Percentiles rank a stretch among this genome's conserved stretches.
phyloP scores from a whole-genome alignment of 2,797 vertebrate species.

The Crenuchus spilurus region DNA sequence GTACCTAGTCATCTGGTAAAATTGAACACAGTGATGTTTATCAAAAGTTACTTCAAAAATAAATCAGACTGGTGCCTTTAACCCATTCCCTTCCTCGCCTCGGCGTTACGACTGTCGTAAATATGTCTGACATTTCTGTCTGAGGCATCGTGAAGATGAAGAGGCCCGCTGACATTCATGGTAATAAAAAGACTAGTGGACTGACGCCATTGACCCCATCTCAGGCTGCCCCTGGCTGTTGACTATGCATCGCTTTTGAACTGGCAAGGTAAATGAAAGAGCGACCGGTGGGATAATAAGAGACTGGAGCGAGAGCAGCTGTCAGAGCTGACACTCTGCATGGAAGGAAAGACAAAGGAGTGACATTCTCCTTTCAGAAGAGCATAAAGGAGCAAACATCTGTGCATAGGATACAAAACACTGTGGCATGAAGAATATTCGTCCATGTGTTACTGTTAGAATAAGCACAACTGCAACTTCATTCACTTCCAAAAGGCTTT shows the following conservation, averaged over 20 bases:
- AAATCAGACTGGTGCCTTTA: not conserved
- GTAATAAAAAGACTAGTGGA: conserved; percentile 75
- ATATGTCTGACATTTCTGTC: conserved; percentile 77
- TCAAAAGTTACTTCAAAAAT: not conserved
- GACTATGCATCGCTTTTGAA: conserved; percentile 81
- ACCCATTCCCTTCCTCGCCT: conserved; percentile 18
- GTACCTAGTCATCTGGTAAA: too few relatives aligned
- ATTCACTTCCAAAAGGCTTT: too few relatives aligned
- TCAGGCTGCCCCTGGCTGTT: conserved; percentile 59
- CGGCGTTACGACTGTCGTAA: conserved; percentile 66
- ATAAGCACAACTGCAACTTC: too few relatives aligned
- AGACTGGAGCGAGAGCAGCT: conserved; percentile 39
- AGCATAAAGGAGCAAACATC: conserved; percentile 50
- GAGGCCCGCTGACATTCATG: conserved; percentile 81
- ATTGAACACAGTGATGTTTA: not conserved
- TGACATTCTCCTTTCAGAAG: conserved; percentile 67
- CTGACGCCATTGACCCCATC: conserved; percentile 75
- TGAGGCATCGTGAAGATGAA: conserved; percentile 72
- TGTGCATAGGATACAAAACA: conserved; percentile 60
- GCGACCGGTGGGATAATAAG: conserved; percentile 66
- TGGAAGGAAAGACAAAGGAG: conserved; percentile 60
- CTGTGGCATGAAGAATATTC: not conserved
- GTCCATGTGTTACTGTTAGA: too few relatives aligned
- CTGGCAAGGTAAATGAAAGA: conserved; percentile 73
- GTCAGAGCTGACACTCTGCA: conserved; percentile 39